phyloP scores from a whole-genome alignment of 2,113 vertebrate genomes.

The Redunca redunca region DNA sequence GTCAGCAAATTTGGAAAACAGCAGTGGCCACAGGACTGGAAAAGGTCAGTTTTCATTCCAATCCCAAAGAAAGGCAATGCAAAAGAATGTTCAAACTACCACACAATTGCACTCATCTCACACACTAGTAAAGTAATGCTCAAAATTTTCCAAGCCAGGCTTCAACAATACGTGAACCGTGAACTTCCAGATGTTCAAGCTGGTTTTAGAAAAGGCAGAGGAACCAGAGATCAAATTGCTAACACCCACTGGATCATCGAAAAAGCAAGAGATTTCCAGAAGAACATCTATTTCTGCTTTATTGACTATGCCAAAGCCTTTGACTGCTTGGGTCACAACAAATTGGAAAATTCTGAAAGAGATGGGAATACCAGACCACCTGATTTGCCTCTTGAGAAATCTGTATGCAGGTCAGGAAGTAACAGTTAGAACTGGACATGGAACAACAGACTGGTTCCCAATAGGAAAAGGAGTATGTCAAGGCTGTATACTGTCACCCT shows the following conservation, averaged over 20 bases:
- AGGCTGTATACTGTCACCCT: neutral
- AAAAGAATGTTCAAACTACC: neutral
- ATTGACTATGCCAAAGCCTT: neutral
- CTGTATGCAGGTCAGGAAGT: neutral
- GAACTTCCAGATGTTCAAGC: neutral
- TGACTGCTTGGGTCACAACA: neutral
- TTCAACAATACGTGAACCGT: neutral
- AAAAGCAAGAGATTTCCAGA: neutral
- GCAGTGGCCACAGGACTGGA: neutral
- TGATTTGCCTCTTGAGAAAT: neutral
- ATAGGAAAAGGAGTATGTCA: neutral
- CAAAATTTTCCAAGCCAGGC: neutral
- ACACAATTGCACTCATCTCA: neutral
- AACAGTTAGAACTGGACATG: neutral
- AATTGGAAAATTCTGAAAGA: neutral
- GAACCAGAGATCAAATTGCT: neutral
- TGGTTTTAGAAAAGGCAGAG: neutral
- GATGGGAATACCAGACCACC: neutral
- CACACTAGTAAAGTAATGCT: neutral
- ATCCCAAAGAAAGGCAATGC: neutral
- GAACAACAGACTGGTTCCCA: neutral
- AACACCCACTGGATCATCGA: accelerated
- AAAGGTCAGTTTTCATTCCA: neutral
- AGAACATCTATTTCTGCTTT: neutral
- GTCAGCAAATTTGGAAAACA: neutral